Conservation (phyloP, 2,113 vertebrate species). For the Pundamilia nyererei region DNA sequence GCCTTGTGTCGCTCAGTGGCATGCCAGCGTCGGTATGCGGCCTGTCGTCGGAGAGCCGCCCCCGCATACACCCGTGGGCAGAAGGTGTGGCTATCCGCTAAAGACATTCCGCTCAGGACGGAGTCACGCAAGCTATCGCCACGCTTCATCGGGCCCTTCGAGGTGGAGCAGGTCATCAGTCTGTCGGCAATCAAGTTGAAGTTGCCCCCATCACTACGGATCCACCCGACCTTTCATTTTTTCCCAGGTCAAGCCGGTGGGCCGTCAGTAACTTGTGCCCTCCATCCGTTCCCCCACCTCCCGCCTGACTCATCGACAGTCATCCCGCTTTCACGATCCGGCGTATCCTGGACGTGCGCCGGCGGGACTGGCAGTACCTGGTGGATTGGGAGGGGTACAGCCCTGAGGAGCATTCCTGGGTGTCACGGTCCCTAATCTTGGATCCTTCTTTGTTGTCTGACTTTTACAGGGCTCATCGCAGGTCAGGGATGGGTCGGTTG, state of each 20-base stretch:
- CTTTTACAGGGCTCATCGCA: rapidly evolving
- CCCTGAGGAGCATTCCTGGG: background rate
- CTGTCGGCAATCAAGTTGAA: background rate
- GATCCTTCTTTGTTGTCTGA: background rate
- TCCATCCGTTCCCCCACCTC: rapidly evolving
- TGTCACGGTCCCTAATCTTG: background rate
- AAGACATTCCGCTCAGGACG: background rate
- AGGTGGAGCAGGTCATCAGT: background rate
- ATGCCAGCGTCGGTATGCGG: background rate
- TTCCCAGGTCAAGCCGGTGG: background rate
- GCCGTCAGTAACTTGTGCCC: background rate
- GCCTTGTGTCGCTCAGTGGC: background rate
- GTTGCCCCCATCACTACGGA: background rate
- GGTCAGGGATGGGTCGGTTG: background rate
- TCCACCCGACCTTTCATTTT: background rate
- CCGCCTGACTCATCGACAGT: rapidly evolving
- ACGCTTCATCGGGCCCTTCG: background rate
- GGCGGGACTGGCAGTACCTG: background rate
- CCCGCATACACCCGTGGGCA: background rate
- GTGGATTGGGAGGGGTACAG: background rate
- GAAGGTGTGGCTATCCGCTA: background rate
- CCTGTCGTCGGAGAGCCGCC: rapidly evolving
- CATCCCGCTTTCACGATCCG: background rate
- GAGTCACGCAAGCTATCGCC: background rate
- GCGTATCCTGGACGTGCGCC: background rate